Base-by-base conservation (phyloP, 1,140 invertebrate genomes). In the Heliconius eleuchia region DNA sequence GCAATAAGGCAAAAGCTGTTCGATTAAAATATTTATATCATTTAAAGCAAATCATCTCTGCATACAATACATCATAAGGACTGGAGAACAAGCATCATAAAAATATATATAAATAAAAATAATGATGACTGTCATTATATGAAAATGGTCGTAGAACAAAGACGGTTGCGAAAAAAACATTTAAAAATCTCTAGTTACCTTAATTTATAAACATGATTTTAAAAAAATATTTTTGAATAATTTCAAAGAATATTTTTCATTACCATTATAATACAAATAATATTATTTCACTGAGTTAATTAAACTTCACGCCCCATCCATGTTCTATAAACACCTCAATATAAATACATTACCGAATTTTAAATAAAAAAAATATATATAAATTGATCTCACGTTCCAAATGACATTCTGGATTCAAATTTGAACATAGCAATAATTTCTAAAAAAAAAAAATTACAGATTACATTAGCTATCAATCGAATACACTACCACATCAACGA, bases 371-470 rank as follows among this genome's bases (percentile, higher is more conserved):
- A 16, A 8, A 57, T 57, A 57, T 85, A 7, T 37, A 37, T 37
- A 80, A 84, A 87, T 86, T 78, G 81, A 85, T 86, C 80, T 85
- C 82, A 86, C 83, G 84, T 84, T 74, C 74, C 83, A 85, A 71
- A 77, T 82, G 76, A 81, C 60, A 84, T 80, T 84, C 83, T 84
- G 87, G 83, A 80, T 83, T 78, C 71, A 77, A 57, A 57, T 57
- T 23, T 23, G 55, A 57, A 23, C 27, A 13, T 16, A 66, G 60
- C 3, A 3, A 30, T 66, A 82, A 37, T 77, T 71, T 77, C 42
- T 11, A 77, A 74, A 78, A 55, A 76, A 77, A 79, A 52, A 74
- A 37, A 82, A 79, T 77, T 50, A 80, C 76, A 80, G 55, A 76
- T 80, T 76, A 84, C 66, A 81, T 84, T 78, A 82, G 73, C 60